Conservation (phyloP, 1,140 invertebrate genomes). For the Phenacoccus solenopsis region DNA sequence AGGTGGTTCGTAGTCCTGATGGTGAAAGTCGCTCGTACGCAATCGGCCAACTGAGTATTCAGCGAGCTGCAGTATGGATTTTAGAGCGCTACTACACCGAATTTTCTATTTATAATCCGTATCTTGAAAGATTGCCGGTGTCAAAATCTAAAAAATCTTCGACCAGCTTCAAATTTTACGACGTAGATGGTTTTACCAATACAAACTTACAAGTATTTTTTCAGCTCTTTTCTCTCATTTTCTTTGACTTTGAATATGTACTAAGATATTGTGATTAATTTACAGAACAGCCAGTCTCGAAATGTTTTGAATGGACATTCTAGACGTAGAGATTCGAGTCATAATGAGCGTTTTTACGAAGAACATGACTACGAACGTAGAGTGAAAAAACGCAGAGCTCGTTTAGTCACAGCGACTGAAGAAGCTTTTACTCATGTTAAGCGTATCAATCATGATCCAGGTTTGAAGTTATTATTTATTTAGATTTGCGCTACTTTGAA, state of each 20-base stretch:
- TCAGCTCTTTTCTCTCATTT: neutral
- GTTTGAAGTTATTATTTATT: neutral
- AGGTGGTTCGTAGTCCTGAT: constrained; percentile 83
- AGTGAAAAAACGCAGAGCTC: constrained; percentile 76
- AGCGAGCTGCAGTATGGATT: constrained; percentile 85
- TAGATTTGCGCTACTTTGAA: neutral
- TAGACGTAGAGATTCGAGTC: constrained; percentile 66
- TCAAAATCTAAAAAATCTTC: constrained; percentile 66
- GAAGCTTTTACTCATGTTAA: constrained; percentile 96
- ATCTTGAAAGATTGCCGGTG: constrained; percentile 77
- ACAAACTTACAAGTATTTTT: constrained; percentile 23
- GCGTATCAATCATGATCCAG: constrained; percentile 45
- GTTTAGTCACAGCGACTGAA: constrained; percentile 83
- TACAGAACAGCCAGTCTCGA: constrained; percentile 43
- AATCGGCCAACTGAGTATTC: constrained; percentile 85
- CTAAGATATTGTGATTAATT: neutral
- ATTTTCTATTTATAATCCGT: constrained; percentile 93
- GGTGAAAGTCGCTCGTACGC: constrained; percentile 73
- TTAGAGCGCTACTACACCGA: constrained; percentile 91
- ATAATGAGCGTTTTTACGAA: constrained; percentile 95
- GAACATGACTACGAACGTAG: constrained; percentile 92
- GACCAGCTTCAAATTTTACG: constrained; percentile 88
- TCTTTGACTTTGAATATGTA: neutral
- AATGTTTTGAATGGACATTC: constrained; percentile 56
- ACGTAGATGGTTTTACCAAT: constrained; percentile 74